Evolutionary conservation across 2,888 invertebrate genomes (phyloP).

Genomic region (Sphaerophoria rueppellii): DNA sequence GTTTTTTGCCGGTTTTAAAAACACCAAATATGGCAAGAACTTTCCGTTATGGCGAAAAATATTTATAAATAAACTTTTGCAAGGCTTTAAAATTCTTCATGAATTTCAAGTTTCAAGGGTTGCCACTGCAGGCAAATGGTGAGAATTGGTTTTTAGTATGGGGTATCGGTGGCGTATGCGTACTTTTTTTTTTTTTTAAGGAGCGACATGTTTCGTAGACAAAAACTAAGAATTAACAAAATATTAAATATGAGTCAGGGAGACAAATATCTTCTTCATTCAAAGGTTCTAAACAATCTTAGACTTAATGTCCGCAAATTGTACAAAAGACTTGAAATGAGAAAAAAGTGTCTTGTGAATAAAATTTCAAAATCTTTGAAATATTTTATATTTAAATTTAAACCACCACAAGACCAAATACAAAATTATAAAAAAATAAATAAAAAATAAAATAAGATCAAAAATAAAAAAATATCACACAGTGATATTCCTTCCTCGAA

Average conservation of each 20-base stretch:
- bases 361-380: too few species aligned
- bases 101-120: slow-evolving; percentile 30
- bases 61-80: slow-evolving; percentile 58
- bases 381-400: too few species aligned
- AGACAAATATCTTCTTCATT: too few species aligned
- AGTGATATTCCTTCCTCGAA: slow-evolving; percentile 56
- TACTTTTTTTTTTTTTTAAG: slow-evolving; percentile 3
- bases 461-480: slow-evolving; percentile 30
- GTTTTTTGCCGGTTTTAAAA: slow-evolving; percentile 39
- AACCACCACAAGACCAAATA: too few species aligned
- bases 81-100: slow-evolving; percentile 24
- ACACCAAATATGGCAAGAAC: slow-evolving; percentile 67
- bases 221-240: too few species aligned
- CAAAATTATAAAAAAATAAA: slow-evolving; percentile 19
- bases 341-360: too few species aligned
- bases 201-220: neutral
- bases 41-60: slow-evolving; percentile 56
- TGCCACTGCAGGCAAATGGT: slow-evolving; percentile 1
- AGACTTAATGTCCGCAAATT: too few species aligned
- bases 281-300: too few species aligned
- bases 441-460: slow-evolving; percentile 25
- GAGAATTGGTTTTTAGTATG: neutral
- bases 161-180: slow-evolving; percentile 18
- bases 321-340: too few species aligned
- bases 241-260: too few species aligned